Evolutionary conservation across 92 coral and sea anemone species (phyloP), one percentile per base, ranked within the genome.

Genomic region (Porites divaricata): DNA sequence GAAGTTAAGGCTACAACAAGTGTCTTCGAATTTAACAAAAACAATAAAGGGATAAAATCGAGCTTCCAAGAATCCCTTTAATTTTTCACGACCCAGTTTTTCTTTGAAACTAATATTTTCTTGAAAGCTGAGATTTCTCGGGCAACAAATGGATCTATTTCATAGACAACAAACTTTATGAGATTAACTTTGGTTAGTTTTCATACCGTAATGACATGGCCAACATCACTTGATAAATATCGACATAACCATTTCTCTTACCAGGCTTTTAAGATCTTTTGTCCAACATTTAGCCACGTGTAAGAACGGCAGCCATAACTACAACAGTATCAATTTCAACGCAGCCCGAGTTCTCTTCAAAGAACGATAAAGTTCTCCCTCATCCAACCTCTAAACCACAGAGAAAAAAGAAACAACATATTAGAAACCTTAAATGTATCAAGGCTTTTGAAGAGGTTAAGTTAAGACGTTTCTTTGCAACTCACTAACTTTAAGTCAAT

Each of bases 361-460:
- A 58, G 28, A 64, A 68, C 76, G 76, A 80, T 69, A 25, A 26
- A 51, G 35, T 80, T 28, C 76, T 69, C 75, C 41, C 17, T 67
- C 76, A 54, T 57, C 58, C 59, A 69, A 45, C n/a, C 76, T 51
- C 84, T 80, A 80, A 28, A 80, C 76, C 85, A 70, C 85, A 69
- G 69, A 70, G 62, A 28, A 69, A 35, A 35, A 35, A 67, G 58
- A 21, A 6, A 35, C 20, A 68, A 56, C 35, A 28, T 11, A 21
- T 80, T 22, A 80, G n/a, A 28, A 68, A 53, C 65, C 45, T 14
- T 24, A 49, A 25, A 6, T 41, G 21, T 13, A 20, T 67, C 6
- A 64, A 45, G 7, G 14, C 17, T 49, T 57, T 24, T 52, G 23
- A 51, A n/a, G 20, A 50, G 24, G 15, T 64, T 3, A 58, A 48